Evolutionary conservation across 2,888 invertebrate species (phyloP).

Genomic region (Ischnura elegans): DNA sequence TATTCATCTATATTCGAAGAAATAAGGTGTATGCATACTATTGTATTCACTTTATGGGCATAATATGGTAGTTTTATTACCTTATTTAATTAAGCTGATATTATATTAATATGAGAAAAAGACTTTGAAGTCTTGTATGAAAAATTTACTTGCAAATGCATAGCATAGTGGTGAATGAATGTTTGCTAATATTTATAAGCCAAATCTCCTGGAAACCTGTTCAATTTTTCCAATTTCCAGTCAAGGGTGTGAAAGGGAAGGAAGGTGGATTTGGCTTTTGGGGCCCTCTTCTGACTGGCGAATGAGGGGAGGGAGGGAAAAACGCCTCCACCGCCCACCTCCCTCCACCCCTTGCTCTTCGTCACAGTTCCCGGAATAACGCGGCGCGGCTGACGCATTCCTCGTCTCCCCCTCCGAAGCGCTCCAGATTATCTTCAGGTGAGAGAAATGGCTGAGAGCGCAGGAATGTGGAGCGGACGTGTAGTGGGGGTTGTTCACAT

Average conservation of each 20-base stretch:
- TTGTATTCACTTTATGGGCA: too few species aligned
- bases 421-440: conserved; percentile 61
- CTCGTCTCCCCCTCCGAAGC: not conserved
- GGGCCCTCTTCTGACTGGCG: not conserved
- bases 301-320: not conserved
- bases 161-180: too few species aligned
- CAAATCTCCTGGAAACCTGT: too few species aligned
- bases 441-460: not conserved
- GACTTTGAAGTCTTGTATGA: too few species aligned
- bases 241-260: not conserved
- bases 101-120: too few species aligned
- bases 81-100: too few species aligned
- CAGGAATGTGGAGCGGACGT: not conserved
- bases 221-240: too few species aligned
- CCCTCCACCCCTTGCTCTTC: not conserved
- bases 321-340: not conserved
- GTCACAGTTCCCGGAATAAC: conserved; percentile 63
- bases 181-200: too few species aligned
- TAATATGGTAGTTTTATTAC: too few species aligned
- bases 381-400: conserved; percentile 63
- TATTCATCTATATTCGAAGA: too few species aligned
- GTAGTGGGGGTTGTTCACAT: not conserved
- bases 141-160: too few species aligned
- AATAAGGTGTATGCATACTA: too few species aligned
- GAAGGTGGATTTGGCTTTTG: not conserved